Evolutionary conservation across 2,113 vertebrate genomes (phyloP), one percentile per base, ranked within the genome.

Genomic region (Trinectes maculatus): DNA sequence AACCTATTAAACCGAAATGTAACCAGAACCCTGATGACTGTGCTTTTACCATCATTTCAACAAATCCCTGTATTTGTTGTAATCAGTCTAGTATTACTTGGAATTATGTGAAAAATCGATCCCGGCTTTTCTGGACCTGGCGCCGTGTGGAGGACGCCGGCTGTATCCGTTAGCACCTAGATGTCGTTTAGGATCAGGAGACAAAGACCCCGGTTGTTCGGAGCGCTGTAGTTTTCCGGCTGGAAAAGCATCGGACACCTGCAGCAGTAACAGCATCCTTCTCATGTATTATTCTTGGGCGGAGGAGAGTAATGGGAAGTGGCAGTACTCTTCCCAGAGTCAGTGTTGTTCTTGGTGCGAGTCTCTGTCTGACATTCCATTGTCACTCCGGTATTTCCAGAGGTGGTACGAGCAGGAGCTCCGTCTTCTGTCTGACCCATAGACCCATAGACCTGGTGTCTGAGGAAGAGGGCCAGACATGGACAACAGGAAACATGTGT

Each of bases 331-430:
- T n/a, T n/a, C n/a, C n/a, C 44, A 34, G 49, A 56, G 47, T 39
- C 15, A 2, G 31, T 82, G 79, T 80, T 86, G 71, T 71, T 85
- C 77, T 87, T 89, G 87, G 87, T 83, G 54, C 49, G 31, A 82
- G 60, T 43, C 37, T 62, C 69, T 65, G 80, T 86, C 88, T 84
- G 71, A 83, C 75, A 89, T 87, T 79, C 83, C 83, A 70, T 34
- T 62, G 59, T 59, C 65, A 63, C 62, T 77, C 47, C 64, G 63
- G 64, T 79, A 65, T 87, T 89, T 82, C 76, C 54, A 74, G 73
- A 82, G 37, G 21, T 26, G 0, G 59, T 60, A 53, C 26, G 2
- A 46, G 63, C 53, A 53, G 12, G 28, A 1, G 53, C 60, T 71
- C 59, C 26, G 56, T 47, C 39, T n/a, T n/a, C n/a, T n/a, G n/a